phyloP scores from a whole-genome alignment of 1,140 invertebrate species.

The Ephestia elutella region DNA sequence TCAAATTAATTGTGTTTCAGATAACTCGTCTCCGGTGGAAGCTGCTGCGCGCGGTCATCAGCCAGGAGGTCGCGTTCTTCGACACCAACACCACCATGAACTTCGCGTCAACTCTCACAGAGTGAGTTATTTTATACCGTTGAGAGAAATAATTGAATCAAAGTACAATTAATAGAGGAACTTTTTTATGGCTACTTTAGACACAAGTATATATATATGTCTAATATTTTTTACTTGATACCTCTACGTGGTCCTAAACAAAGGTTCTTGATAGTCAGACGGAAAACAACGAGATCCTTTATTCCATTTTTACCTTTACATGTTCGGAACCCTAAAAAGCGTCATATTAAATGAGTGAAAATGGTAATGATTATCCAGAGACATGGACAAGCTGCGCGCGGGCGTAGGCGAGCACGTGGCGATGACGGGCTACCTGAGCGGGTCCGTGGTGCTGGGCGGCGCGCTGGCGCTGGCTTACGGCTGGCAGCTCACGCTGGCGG shows the following conservation, averaged over 20 bases:
- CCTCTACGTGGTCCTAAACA: too few relatives aligned
- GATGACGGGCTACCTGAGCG: conserved; percentile 81
- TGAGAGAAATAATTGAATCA: too few relatives aligned
- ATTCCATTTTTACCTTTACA: too few relatives aligned
- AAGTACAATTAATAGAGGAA: too few relatives aligned
- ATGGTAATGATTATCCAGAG: conserved; percentile 73
- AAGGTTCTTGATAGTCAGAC: too few relatives aligned
- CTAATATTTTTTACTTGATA: too few relatives aligned
- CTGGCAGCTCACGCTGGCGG: conserved; percentile 88
- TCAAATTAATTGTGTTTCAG: conserved; percentile 52
- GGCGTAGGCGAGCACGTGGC: conserved; percentile 92
- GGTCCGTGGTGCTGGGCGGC: conserved; percentile 80
- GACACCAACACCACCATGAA: conserved; percentile 90
- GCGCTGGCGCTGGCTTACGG: conserved; percentile 82
- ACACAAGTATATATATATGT: too few relatives aligned
- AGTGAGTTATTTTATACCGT: conserved; percentile 79
- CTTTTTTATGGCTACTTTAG: too few relatives aligned
- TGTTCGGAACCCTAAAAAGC: too few relatives aligned
- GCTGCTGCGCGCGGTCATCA: conserved; percentile 83
- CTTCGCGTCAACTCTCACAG: conserved; percentile 89
- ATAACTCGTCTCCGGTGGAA: conserved; percentile 81
- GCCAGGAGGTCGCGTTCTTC: conserved; percentile 94
- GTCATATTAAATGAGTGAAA: too few relatives aligned
- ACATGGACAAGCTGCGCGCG: conserved; percentile 89
- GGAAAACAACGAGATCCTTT: too few relatives aligned